These are phyloP conservation scores for Bungarus multicinctus DNA, from an alignment of 2,113 vertebrate species.

Conservation along the genomic window DNA sequence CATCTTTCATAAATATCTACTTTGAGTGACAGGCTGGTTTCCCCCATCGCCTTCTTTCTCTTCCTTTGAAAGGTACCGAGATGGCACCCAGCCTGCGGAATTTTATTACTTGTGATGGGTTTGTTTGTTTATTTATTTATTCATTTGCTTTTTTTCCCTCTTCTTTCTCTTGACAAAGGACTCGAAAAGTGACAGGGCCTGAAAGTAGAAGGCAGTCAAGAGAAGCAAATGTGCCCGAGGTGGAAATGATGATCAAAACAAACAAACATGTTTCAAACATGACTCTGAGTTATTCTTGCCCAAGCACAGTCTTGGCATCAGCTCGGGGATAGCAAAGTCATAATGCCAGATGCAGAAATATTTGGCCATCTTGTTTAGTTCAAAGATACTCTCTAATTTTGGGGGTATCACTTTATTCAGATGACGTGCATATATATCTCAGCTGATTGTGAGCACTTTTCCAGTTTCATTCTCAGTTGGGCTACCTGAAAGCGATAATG, in stretches of 20 bases:
- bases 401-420: not conserved
- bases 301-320: slow-evolving; percentile 34
- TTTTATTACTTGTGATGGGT: slow-evolving; percentile 73
- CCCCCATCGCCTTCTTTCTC: slow-evolving; percentile 32
- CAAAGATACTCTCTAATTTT: not conserved
- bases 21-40: slow-evolving; percentile 76
- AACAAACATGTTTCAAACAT: not conserved
- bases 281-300: slow-evolving; percentile 37
- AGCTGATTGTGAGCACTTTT: not conserved
- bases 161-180: slow-evolving; percentile 50
- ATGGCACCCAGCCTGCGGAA: slow-evolving; percentile 66
- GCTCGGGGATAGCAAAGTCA: not conserved
- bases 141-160: slow-evolving; percentile 23
- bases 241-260: slow-evolving; percentile 47
- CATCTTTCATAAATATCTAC: slow-evolving; percentile 96
- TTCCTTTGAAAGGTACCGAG: slow-evolving; percentile 74
- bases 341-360: not conserved
- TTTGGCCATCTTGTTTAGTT: not conserved
- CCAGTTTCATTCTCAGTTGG: not conserved
- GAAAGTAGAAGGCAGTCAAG: slow-evolving; percentile 66
- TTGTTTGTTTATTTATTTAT: slow-evolving; percentile 51
- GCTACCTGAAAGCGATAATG: not conserved
- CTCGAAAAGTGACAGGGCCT: slow-evolving; percentile 63
- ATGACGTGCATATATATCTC: not conserved
- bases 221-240: slow-evolving; percentile 65